Evolutionary conservation across 2,797 vertebrate genomes (phyloP).

Genomic region (Intellagama lesueurii): DNA sequence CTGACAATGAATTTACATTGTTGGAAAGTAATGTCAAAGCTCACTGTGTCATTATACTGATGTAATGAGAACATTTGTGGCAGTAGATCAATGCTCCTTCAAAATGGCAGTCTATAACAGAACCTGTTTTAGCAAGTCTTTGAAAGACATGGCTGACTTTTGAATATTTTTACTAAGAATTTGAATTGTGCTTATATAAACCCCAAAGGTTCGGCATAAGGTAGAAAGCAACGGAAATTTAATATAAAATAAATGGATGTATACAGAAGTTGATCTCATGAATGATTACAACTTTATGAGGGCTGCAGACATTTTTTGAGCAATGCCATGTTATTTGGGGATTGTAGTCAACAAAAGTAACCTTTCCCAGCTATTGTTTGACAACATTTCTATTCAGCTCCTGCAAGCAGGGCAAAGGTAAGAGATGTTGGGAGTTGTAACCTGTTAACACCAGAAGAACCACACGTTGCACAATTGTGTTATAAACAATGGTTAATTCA

Average conservation of each 20-base stretch:
- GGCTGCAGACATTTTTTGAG: neutral
- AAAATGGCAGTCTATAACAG: neutral
- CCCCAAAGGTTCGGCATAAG: neutral
- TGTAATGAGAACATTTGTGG: neutral
- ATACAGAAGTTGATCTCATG: neutral
- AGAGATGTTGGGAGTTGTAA: neutral
- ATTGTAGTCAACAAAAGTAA: too few relatives aligned
- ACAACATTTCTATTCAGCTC: neutral
- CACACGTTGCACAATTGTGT: neutral
- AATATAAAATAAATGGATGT: constrained; percentile 1
- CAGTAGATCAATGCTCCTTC: neutral
- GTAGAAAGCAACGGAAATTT: neutral
- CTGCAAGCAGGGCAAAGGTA: neutral
- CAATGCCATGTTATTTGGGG: too few relatives aligned
- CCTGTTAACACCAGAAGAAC: neutral
- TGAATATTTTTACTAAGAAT: neutral
- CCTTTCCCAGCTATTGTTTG: neutral
- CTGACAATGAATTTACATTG: neutral
- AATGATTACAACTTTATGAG: neutral
- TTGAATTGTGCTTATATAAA: neutral
- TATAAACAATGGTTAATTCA: neutral
- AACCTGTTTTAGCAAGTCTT: neutral
- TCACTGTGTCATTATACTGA: neutral
- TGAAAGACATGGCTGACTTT: neutral
- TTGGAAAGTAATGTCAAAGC: neutral